These are phyloP conservation scores for Oreochromis grahami DNA, from an alignment of 2,797 vertebrate genomes.

Conservation along the genomic window DNA sequence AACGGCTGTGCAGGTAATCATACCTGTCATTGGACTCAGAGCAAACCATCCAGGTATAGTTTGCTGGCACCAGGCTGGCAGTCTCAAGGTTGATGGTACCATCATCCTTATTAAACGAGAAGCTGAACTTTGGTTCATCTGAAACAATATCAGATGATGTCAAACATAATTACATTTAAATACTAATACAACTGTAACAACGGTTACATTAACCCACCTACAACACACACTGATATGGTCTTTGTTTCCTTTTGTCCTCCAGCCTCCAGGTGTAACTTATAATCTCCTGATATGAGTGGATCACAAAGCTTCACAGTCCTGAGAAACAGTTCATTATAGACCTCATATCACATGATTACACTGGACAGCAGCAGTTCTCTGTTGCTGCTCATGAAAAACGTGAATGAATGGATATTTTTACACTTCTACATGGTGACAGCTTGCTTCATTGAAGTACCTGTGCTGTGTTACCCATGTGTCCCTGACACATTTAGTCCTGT, in stretches of 20 bases:
- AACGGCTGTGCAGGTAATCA: background rate
- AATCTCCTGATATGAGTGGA: constrained; percentile 76
- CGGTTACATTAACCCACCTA: constrained; percentile 73
- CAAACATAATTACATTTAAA: background rate
- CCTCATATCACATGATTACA: background rate
- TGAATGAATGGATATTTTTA: background rate
- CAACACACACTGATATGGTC: constrained; percentile 78
- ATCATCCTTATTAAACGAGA: fast-evolving
- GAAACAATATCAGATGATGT: constrained; percentile 9
- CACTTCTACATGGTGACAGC: background rate
- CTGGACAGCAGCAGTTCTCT: background rate
- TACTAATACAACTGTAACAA: fast-evolving
- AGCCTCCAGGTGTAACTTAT: constrained; percentile 82
- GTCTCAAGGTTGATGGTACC: constrained; percentile 14
- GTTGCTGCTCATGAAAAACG: background rate
- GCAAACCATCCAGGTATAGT: constrained; percentile 59
- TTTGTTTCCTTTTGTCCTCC: constrained; percentile 75
- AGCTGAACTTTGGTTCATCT: constrained; percentile 43
- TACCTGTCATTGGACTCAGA: constrained; percentile 44
- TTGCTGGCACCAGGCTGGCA: constrained; percentile 41
- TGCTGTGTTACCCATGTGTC: constrained; percentile 28
- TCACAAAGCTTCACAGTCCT: constrained; percentile 77
- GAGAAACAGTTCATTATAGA: background rate
- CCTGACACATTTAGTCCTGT: constrained; percentile 56
- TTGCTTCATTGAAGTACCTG: constrained; percentile 27